These are phyloP conservation scores for Saxicola maurus DNA, from an alignment of 2,797 vertebrate genomes.

Conservation along the genomic window DNA sequence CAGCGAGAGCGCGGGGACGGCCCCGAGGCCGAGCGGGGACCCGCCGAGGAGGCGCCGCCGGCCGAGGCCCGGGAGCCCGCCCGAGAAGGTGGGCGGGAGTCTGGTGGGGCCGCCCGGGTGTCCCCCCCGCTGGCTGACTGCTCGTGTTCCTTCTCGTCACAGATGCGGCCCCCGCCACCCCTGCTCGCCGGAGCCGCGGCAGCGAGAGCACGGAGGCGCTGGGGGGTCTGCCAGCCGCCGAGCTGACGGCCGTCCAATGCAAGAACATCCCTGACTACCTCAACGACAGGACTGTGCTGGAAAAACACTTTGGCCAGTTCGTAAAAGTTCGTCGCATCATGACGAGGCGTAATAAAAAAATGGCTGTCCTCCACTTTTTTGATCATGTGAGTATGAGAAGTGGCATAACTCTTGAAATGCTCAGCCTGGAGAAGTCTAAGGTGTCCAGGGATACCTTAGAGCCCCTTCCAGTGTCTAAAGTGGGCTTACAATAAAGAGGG, in stretches of 20 bases:
- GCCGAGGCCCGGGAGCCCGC: background rate
- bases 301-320: slow-evolving; percentile 83
- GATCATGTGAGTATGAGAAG: slow-evolving; percentile 83
- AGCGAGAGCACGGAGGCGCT: slow-evolving; percentile 78
- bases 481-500: background rate
- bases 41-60: background rate
- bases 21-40: background rate
- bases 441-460: background rate
- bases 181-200: slow-evolving; percentile 54
- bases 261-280: slow-evolving; percentile 81
- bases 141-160: background rate
- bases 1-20: background rate
- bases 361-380: slow-evolving; percentile 81
- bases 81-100: background rate
- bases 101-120: background rate
- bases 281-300: slow-evolving; percentile 78
- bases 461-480: background rate
- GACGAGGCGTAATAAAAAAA: slow-evolving; percentile 77
- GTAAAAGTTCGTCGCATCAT: slow-evolving; percentile 79
- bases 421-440: background rate
- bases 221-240: slow-evolving; percentile 57
- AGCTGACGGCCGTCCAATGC: slow-evolving; percentile 79
- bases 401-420: background rate
- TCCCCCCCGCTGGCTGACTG: background rate
- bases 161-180: slow-evolving; percentile 23